Percentiles rank a stretch among this genome's conserved stretches.
Conservation (phyloP, 2,113 vertebrate species). For the Epinephelus fuscoguttatus region DNA sequence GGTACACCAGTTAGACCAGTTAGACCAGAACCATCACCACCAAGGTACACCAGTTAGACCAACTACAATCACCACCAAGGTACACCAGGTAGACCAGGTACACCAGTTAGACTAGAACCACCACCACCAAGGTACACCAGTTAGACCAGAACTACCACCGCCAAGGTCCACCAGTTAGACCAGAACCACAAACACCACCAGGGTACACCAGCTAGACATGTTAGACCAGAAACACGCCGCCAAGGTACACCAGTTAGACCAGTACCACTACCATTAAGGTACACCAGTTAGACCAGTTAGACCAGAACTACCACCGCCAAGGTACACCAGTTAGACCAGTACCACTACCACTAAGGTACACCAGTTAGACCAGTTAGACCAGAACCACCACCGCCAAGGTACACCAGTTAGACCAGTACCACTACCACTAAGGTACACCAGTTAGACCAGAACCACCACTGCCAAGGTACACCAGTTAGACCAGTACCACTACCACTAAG, state of each 20-base stretch:
- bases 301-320: too few species aligned
- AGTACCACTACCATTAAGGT: too few species aligned
- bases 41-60: slow-evolving; percentile 27
- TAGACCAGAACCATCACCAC: background rate
- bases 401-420: too few species aligned
- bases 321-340: background rate
- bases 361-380: too few species aligned
- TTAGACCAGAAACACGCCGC: background rate
- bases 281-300: background rate
- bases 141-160: background rate
- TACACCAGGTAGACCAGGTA: background rate
- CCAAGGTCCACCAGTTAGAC: slow-evolving; percentile 13
- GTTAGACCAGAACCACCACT: background rate
- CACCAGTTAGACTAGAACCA: background rate
- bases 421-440: background rate
- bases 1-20: background rate
- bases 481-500: background rate
- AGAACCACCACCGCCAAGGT: too few species aligned
- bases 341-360: too few species aligned
- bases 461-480: too few species aligned
- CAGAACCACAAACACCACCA: background rate
- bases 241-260: background rate
- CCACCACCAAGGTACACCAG: background rate
- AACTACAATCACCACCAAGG: background rate
- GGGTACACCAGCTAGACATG: background rate